Evolutionary conservation across 2,888 invertebrate genomes (phyloP), one percentile per base, ranked within the genome.

Genomic region (Tiphia femorata): DNA sequence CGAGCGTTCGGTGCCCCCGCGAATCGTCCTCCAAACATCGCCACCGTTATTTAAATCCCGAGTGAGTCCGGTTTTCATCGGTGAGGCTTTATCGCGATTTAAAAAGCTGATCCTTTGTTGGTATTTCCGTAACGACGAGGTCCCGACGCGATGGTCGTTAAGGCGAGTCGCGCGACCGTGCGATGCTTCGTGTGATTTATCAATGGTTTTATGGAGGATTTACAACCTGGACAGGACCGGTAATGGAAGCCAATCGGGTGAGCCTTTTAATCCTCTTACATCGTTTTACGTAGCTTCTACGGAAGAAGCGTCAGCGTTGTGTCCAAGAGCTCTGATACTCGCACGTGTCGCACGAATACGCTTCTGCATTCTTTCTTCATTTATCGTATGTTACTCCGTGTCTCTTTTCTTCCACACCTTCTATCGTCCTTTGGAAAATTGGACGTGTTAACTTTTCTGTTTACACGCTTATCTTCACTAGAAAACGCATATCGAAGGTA

Each of bases 201-300:
- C 71, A 69, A 67, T 64, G 65, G 70, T 56, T 62, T 62, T 68
- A 51, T 38, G 67, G 48, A 52, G 62, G 69, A 70, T 70, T 68
- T 70, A 68, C 70, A 58, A 64, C 25, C 42, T 44, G 55, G 50
- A 64, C 60, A 58, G 64, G 47, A 58, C 57, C 60, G 64, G 68
- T 68, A 71, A 71, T 71, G 68, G 68, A 60, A 71, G 62, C 59
- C 71, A 67, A 69, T 71, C 67, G 69, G 49, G 58, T 58, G 49
- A 40, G 62, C 62, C 62, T 60, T 64, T 65, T 70, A 70, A 70
- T 70, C 69, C 71, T 71, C 69, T 70, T 70, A 70, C 64, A 64
- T 59, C 64, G 71, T 56, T 69, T 61, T 58, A 58, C 63, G 51
- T 59, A 54, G 71, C 55, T 62, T 53, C 61, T 53, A 48, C 64